Evolutionary conservation across 1,140 invertebrate species (phyloP).

Genomic region (honey bee (Apis mellifera)): Amel_HAv3.1 CM009943.2:3736501-3737000

Average conservation of each 20-base stretch:
- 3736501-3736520: conserved; percentile 43
- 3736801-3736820: conserved; percentile 66
- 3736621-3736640: conserved; percentile 20
- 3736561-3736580: conserved; percentile 79
- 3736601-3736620: conserved; percentile 29
- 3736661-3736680: conserved; percentile 21
- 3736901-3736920: conserved; percentile 81
- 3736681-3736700: too few relatives aligned
- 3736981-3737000: conserved; percentile 85
- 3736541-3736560: conserved; percentile 79
- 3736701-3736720: background rate
- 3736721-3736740: background rate
- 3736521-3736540: conserved; percentile 76
- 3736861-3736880: conserved; percentile 58
- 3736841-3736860: conserved; percentile 43
- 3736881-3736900: conserved; percentile 62
- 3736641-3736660: conserved; percentile 9
- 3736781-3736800: conserved; percentile 27
- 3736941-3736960: conserved; percentile 83
- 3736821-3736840: conserved; percentile 67
- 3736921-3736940: conserved; percentile 81
- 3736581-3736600: conserved; percentile 60
- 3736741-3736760: background rate
- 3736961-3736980: conserved; percentile 83
- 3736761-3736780: conserved; percentile 2